phyloP scores from a whole-genome alignment of 2,888 invertebrate genomes.

The Diloba caeruleocephala region DNA sequence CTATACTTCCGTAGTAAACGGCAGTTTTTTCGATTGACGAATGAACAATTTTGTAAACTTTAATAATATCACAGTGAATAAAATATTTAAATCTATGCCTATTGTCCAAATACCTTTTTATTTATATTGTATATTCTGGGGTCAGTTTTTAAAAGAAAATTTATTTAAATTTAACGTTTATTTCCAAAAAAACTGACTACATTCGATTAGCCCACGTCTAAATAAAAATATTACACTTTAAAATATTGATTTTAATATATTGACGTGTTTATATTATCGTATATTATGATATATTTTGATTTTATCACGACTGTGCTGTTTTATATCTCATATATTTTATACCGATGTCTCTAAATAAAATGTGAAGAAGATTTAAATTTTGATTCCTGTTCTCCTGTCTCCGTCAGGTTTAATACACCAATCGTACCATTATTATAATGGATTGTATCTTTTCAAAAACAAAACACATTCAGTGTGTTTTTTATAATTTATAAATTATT shows the following conservation, averaged over 20 bases:
- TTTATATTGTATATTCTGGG: slow-evolving; percentile 34
- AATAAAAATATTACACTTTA: slow-evolving; percentile 54
- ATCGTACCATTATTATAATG: too few species aligned
- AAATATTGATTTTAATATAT: slow-evolving; percentile 55
- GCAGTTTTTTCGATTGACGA: slow-evolving; percentile 42
- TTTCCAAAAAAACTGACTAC: slow-evolving; percentile 39
- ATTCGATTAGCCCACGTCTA: slow-evolving; percentile 43
- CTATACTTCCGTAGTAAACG: slow-evolving; percentile 39
- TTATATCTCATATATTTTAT: slow-evolving; percentile 89
- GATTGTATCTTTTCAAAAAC: too few species aligned
- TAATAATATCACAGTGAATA: slow-evolving; percentile 76
- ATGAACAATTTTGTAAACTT: slow-evolving; percentile 43
- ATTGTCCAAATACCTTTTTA: slow-evolving; percentile 41
- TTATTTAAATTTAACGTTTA: slow-evolving; percentile 14
- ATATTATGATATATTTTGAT: slow-evolving; percentile 82
- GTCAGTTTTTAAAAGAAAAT: slow-evolving; percentile 35
- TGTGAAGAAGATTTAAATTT: slow-evolving; percentile 71
- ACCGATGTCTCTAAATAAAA: slow-evolving; percentile 88
- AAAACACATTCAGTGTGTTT: too few species aligned
- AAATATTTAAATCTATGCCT: slow-evolving; percentile 47
- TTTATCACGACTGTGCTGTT: slow-evolving; percentile 87
- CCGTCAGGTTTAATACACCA: too few species aligned
- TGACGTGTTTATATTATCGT: slow-evolving; percentile 64
- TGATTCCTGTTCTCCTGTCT: slow-evolving; percentile 8
- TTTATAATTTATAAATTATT: too few species aligned